Base-by-base conservation (phyloP, 35 echinoderm and acorn worm species). In the Lytechinus variegatus region DNA sequence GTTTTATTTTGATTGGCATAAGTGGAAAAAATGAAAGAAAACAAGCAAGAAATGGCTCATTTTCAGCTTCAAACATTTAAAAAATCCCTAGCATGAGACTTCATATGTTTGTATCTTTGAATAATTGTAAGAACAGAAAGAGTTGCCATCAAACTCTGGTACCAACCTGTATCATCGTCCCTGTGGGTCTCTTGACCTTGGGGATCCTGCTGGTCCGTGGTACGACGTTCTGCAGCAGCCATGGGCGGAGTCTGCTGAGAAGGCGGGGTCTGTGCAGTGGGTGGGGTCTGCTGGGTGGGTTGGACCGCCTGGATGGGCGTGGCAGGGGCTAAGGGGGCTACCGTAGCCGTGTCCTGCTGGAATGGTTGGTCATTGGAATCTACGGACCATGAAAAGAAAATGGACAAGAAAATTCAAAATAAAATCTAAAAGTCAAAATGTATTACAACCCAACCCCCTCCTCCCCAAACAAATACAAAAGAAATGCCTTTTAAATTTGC, bases 201-300 rank as follows among this genome's bases (percentile, higher is more conserved):
- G 19, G 51, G 14, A 21, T 92, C 88, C 54, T 92, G 29, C 54
- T 92, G 29, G 44, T 95, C 95, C 8, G 86, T 55, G 4, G 86
- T 54, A 53, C 28, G 91, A 16, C 44, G 29, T 66, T 96, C 95
- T 56, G 71, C 86, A 92, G 29, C 71, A 33, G 79, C 89, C 16
- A 97, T 96, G 60, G 86, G 93, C 27, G 96, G 96, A 28, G 96
- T 97, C 87, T 97, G 97, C 94, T 98, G 97, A 56, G 97, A 96
- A 54, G 98, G 98, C 28, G 55, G 27, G 86, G 87, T 91, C 96
- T 90, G 88, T 21, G 44, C 58, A 21, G 95, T 96, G 55, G 88
- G 94, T 24, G 97, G 97, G 53, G 96, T 97, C 89, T 97, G 97
- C 93, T 98, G 97, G 28, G 97, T 97, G 57, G 98, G 98, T n/a